Evolutionary conservation across 2,113 vertebrate species (phyloP).

Genomic region (Dinomys branickii): DNA sequence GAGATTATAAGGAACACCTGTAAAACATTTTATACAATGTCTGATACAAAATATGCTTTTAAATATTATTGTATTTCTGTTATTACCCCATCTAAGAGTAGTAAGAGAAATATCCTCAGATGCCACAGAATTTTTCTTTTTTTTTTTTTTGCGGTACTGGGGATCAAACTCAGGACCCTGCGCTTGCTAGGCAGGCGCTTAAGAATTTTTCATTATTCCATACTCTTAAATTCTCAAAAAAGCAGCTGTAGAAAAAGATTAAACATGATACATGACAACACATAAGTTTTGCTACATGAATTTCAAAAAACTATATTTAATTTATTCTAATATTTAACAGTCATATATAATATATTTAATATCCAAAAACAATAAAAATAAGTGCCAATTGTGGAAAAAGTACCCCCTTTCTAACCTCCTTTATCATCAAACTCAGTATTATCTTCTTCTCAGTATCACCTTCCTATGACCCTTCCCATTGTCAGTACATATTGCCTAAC

Average conservation of each 20-base stretch:
- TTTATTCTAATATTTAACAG: neutral
- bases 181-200: no score
- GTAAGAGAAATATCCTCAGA: neutral
- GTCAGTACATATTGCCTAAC: neutral
- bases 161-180: no score
- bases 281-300: neutral
- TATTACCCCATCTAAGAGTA: neutral
- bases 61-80: neutral
- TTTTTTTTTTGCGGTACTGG: no score
- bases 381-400: neutral
- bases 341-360: neutral
- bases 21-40: neutral
- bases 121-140: neutral
- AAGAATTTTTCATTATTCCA: neutral
- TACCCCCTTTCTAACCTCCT: neutral
- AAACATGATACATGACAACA: neutral
- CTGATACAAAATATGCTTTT: neutral
- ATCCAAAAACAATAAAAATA: neutral
- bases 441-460: neutral
- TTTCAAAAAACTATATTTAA: neutral
- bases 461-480: neutral
- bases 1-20: neutral
- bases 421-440: neutral
- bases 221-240: neutral
- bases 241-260: neutral